phyloP scores from a whole-genome alignment of 2,797 vertebrate genomes.

The Pampus argenteus region DNA sequence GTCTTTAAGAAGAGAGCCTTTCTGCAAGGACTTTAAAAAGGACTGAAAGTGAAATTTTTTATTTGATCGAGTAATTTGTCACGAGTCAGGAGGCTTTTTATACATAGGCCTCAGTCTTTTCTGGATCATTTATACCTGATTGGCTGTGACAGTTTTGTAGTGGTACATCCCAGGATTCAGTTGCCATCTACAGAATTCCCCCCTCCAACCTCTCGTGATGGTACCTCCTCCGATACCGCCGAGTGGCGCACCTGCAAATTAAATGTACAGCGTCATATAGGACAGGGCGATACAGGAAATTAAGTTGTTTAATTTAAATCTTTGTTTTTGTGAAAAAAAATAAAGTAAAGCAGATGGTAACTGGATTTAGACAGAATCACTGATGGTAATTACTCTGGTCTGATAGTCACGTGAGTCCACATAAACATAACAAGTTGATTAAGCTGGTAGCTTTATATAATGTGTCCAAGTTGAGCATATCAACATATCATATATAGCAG shows the following conservation, averaged over 20 bases:
- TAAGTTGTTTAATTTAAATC: neutral
- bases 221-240: constrained; percentile 96
- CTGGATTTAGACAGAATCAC: neutral
- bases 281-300: neutral
- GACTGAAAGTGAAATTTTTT: too few relatives aligned
- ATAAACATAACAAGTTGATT: too few relatives aligned
- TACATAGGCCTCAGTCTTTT: too few relatives aligned
- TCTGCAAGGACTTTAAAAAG: neutral
- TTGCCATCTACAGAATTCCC: constrained; percentile 98
- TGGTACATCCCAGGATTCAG: constrained; percentile 95
- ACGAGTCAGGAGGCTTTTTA: too few relatives aligned
- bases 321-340: neutral
- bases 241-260: constrained; percentile 90
- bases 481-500: too few relatives aligned
- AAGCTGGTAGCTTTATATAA: too few relatives aligned
- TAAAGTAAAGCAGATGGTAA: neutral
- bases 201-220: constrained; percentile 95
- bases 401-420: neutral
- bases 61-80: too few relatives aligned
- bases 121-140: constrained; percentile 87
- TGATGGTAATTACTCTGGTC: too few relatives aligned
- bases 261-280: neutral
- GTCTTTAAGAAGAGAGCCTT: neutral
- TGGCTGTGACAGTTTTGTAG: constrained; percentile 89
- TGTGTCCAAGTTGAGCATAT: neutral